Percentiles rank a stretch among this genome's conserved stretches.
phyloP scores from a whole-genome alignment of 2,797 vertebrate genomes.

The Hyperoplus lanceolatus region DNA sequence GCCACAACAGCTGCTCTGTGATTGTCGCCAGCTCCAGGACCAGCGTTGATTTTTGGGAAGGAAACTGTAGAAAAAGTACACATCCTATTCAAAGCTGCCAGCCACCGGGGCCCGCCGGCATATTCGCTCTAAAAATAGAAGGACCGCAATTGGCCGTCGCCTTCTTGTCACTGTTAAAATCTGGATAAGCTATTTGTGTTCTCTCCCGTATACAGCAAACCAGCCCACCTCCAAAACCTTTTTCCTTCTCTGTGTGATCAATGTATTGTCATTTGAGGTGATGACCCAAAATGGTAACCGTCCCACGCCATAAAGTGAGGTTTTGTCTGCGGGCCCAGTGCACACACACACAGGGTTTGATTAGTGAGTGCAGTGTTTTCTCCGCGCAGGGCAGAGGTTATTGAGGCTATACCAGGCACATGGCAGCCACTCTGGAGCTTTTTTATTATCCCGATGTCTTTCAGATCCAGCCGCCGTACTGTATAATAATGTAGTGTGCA shows the following conservation, averaged over 20 bases:
- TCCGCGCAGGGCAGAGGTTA: conserved; percentile 66
- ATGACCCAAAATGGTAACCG: conserved; percentile 74
- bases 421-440: conserved; percentile 38
- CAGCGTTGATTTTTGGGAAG: conserved; percentile 88
- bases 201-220: conserved; percentile 43
- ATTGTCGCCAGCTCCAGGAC: conserved; percentile 82
- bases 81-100: conserved; percentile 85
- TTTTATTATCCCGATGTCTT: conserved; percentile 68
- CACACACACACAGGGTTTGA: conserved; percentile 65
- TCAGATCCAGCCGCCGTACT: conserved; percentile 41
- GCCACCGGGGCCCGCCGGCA: conserved; percentile 60
- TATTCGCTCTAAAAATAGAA: conserved; percentile 81
- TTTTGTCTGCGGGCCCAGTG: conserved; percentile 59
- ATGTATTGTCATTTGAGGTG: conserved; percentile 72
- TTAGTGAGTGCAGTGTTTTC: conserved; percentile 63
- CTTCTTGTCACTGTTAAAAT: conserved; percentile 77
- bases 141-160: conserved; percentile 76
- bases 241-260: conserved; percentile 49
- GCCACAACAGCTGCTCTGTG: conserved; percentile 86
- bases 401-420: conserved; percentile 61
- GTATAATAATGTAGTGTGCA: conserved; percentile 32
- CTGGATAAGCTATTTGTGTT: conserved; percentile 65
- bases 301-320: conserved; percentile 58
- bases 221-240: conserved; percentile 11
- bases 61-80: conserved; percentile 86